A percentile compares a stretch with the other conserved stretches of the same genome.
phyloP scores from a whole-genome alignment of 2,113 vertebrate species.

The Laticauda laticaudata region DNA sequence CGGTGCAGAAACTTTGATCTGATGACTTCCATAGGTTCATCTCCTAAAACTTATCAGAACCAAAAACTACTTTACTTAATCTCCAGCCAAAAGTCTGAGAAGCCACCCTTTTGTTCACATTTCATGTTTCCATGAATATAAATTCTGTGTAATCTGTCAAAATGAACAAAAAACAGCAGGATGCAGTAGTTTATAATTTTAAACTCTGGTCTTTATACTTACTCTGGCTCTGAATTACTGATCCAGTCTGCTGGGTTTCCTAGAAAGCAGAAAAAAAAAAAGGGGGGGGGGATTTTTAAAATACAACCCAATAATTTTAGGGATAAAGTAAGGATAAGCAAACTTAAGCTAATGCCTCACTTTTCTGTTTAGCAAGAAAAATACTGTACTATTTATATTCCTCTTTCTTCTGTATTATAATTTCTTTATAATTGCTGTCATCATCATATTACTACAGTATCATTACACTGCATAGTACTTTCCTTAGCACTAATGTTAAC shows the following conservation, averaged over 20 bases:
- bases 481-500: background rate
- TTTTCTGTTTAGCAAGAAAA: background rate
- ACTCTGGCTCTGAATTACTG: constrained; percentile 81
- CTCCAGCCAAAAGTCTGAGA: background rate
- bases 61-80: background rate
- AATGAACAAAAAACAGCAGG: background rate
- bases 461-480: background rate
- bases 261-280: constrained; percentile 58
- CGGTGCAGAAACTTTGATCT: background rate
- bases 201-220: constrained; percentile 67
- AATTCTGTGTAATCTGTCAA: background rate
- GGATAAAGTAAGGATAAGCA: background rate
- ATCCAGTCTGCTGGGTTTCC: constrained; percentile 74
- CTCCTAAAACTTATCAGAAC: background rate
- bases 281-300: background rate
- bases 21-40: background rate
- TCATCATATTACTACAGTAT: background rate
- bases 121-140: background rate
- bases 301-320: background rate
- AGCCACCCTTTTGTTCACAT: background rate
- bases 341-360: background rate
- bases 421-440: background rate
- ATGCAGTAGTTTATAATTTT: background rate
- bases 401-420: background rate
- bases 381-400: background rate